Evolutionary conservation across 2,113 vertebrate species (phyloP), one percentile per base, ranked within the genome.

Genomic region (Halcyon senegalensis): DNA sequence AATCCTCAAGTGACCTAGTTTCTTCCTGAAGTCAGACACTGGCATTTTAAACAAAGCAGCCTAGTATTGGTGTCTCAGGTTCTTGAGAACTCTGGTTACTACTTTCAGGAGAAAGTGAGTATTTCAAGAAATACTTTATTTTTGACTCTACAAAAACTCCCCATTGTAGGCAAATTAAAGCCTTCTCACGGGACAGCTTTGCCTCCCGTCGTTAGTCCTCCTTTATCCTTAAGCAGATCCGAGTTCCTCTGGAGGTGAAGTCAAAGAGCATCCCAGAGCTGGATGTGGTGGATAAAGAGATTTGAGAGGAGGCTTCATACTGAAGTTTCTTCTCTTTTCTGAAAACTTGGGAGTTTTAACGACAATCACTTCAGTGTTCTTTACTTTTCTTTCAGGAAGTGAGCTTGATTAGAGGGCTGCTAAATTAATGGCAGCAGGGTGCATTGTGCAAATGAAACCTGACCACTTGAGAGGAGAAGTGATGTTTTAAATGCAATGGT

Each of bases 391-490:
- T 59, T 88, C 75, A 69, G 83, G 83, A 92, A 69, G 37, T 27
- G 18, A 35, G 81, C 70, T 80, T 92, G 91, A 94, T 96, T 88
- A 91, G 46, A 82, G 44, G 27, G 33, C 62, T 84, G 68, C 68
- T 84, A 72, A 87, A 91, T 90, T 58, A 69, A 50, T 16, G 60
- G 66, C 92, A 94, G 77, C 90, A 89, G 91, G 91, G 79, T 75
- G 83, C 72, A n/a, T 33, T 31, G 28, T 76, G 78, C 58, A 91
- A 68, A 82, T 87, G 84, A 64, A 93, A 73, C 69, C 53, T 50
- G 84, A 55, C 77, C 48, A 24, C 77, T 87, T 83, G 51, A 51
- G 66, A 74, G 39, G 37, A 64, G 37, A 88, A 87, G 30, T 30
- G 17, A 50, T 84, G 53, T 72, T 96, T 76, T 84, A 84, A 90